Percentiles rank a stretch among this genome's conserved stretches.
Evolutionary conservation across 2,888 invertebrate genomes (phyloP).

Genomic region (Blastobasis lacticolella): DNA sequence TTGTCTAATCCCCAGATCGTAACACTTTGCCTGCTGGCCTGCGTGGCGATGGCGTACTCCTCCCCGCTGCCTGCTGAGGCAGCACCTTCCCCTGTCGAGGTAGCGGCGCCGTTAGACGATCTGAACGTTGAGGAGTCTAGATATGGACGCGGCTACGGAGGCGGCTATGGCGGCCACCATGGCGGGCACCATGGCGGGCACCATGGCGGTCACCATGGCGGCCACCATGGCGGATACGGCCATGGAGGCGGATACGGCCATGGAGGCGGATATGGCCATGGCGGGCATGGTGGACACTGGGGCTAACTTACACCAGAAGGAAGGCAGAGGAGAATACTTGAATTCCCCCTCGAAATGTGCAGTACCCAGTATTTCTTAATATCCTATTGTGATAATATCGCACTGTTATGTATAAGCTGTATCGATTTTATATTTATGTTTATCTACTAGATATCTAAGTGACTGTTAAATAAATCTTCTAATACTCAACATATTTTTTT

Average conservation of each 20-base stretch:
- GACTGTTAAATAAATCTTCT: no score
- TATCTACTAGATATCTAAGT: no score
- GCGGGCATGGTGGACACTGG: slow-evolving; percentile 8
- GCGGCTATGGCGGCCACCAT: slow-evolving; percentile 6
- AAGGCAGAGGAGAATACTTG: not conserved
- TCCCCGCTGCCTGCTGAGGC: slow-evolving; percentile 28
- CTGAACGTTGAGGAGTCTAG: slow-evolving; percentile 15
- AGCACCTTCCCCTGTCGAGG: slow-evolving; percentile 11
- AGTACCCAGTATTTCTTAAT: not conserved
- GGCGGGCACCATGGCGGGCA: slow-evolving; percentile 11
- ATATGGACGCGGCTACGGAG: slow-evolving; percentile 3
- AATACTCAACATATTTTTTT: no score
- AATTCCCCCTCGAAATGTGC: not conserved
- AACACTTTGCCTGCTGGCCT: slow-evolving; percentile 31
- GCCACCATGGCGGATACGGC: slow-evolving; percentile 16
- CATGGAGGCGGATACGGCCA: no score
- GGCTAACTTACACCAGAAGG: slow-evolving; percentile 6
- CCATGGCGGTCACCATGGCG: slow-evolving; percentile 11
- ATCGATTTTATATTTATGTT: no score
- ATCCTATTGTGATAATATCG: not conserved
- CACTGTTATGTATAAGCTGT: no score
- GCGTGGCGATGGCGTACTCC: slow-evolving; percentile 35
- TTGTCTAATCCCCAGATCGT: slow-evolving; percentile 28
- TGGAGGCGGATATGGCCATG: slow-evolving; percentile 2
- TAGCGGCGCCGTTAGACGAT: slow-evolving; percentile 15